These are phyloP conservation scores for Amblyornis subalaris DNA, from an alignment of 2,113 vertebrate genomes.

Conservation along the genomic window DNA sequence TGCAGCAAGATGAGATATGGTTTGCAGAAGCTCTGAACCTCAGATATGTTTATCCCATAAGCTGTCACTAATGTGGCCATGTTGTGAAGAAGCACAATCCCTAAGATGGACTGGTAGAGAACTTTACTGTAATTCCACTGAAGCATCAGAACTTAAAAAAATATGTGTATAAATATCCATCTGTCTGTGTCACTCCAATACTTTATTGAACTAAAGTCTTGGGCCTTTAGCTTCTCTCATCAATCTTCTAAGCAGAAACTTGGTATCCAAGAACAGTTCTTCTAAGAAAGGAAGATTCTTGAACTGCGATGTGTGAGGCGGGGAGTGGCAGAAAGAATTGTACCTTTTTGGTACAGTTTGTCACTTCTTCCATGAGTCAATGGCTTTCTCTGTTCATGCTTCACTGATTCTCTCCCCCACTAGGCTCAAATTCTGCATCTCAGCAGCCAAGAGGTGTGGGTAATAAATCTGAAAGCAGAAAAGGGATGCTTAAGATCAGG, in stretches of 20 bases:
- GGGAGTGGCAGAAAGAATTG: neutral
- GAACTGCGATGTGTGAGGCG: neutral
- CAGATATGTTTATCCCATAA: neutral
- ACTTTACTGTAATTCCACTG: neutral
- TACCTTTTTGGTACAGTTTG: neutral
- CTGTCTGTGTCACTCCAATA: neutral
- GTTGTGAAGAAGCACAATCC: neutral
- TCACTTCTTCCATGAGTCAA: neutral
- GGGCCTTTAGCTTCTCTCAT: neutral
- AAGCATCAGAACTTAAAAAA: neutral
- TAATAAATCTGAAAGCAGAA: neutral
- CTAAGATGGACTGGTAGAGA: neutral
- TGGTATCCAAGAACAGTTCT: neutral
- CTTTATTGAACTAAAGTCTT: neutral
- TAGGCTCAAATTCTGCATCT: neutral
- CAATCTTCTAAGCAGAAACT: neutral
- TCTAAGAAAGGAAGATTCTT: neutral
- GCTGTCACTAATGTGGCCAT: accelerated
- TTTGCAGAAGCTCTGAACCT: neutral
- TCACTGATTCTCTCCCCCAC: neutral
- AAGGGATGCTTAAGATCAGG: neutral
- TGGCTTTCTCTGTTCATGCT: neutral
- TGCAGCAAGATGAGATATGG: neutral
- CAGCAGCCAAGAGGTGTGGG: neutral
- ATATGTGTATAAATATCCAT: neutral